Evolutionary conservation across 2,888 invertebrate species (phyloP).

Genomic region (Hirtodrosophila cameraria): DNA sequence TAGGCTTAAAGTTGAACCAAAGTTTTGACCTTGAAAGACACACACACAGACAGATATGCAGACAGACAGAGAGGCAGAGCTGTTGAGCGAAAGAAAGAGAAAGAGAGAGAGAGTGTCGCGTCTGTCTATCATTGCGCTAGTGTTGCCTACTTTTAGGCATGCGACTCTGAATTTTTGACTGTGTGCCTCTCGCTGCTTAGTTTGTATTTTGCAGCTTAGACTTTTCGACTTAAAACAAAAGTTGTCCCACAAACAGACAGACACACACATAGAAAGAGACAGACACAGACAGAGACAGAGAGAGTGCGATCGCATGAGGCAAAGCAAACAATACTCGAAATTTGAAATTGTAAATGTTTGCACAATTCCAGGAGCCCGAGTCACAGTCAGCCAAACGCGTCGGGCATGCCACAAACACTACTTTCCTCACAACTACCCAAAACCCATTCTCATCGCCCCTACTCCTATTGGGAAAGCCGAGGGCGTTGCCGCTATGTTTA

Average conservation of each 20-base stretch:
- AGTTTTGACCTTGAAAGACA: slow-evolving; percentile 55
- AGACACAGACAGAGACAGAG: background rate
- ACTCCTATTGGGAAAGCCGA: slow-evolving; percentile 39
- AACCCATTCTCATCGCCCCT: background rate
- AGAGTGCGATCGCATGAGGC: slow-evolving; percentile 15
- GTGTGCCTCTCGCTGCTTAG: slow-evolving; percentile 9
- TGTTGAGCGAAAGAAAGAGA: too few species aligned
- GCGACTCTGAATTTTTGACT: slow-evolving; percentile 12
- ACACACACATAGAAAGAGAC: slow-evolving; percentile 9
- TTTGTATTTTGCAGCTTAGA: slow-evolving; percentile 51
- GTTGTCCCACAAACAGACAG: slow-evolving; percentile 26
- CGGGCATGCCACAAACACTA: slow-evolving; percentile 19
- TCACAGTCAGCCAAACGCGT: slow-evolving; percentile 42
- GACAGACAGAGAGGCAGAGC: too few species aligned
- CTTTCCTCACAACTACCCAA: background rate
- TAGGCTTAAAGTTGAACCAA: slow-evolving; percentile 55
- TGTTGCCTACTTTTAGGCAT: slow-evolving; percentile 27
- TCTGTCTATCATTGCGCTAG: slow-evolving; percentile 21
- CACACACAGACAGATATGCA: background rate
- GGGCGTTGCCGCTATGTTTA: slow-evolving; percentile 64
- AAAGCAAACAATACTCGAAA: slow-evolving; percentile 71
- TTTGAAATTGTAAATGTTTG: slow-evolving; percentile 79
- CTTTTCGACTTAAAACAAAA: slow-evolving; percentile 63
- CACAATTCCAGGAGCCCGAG: slow-evolving; percentile 54
- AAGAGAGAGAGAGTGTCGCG: too few species aligned